These are phyloP conservation scores for Coptotermes formosanus DNA, from an alignment of 1,140 invertebrate species.

Conservation along the genomic window DNA sequence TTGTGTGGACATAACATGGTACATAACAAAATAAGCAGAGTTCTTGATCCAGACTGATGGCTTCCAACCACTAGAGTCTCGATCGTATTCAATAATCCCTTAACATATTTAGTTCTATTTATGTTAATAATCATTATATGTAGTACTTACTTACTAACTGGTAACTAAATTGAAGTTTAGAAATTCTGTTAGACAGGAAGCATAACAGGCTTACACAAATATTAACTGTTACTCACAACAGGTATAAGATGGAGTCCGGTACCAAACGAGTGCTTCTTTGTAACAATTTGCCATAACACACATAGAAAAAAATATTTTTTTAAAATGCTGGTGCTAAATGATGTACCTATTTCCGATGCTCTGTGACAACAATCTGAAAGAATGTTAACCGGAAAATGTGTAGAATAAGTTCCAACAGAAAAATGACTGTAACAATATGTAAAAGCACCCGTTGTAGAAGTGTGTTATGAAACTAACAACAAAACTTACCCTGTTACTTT, in stretches of 20 bases:
- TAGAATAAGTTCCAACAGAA: too few relatives aligned
- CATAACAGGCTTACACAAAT: background rate
- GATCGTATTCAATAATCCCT: background rate
- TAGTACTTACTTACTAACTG: background rate
- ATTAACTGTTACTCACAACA: background rate
- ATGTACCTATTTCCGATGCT: too few relatives aligned
- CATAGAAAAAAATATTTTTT: too few relatives aligned
- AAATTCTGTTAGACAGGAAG: background rate
- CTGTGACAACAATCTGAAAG: too few relatives aligned
- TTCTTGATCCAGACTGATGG: background rate
- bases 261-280: background rate
- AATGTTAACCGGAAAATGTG: too few relatives aligned
- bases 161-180: background rate
- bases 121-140: background rate
- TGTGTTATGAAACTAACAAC: background rate
- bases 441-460: background rate
- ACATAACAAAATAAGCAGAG: background rate
- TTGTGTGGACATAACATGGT: background rate
- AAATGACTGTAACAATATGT: too few relatives aligned
- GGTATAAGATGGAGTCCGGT: background rate
- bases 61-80: background rate
- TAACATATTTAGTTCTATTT: background rate
- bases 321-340: too few relatives aligned
- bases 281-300: too few relatives aligned
- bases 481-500: background rate